These are phyloP conservation scores for Stenoptilia bipunctidactyla DNA, from an alignment of 2,888 invertebrate genomes.

Conservation along the genomic window DNA sequence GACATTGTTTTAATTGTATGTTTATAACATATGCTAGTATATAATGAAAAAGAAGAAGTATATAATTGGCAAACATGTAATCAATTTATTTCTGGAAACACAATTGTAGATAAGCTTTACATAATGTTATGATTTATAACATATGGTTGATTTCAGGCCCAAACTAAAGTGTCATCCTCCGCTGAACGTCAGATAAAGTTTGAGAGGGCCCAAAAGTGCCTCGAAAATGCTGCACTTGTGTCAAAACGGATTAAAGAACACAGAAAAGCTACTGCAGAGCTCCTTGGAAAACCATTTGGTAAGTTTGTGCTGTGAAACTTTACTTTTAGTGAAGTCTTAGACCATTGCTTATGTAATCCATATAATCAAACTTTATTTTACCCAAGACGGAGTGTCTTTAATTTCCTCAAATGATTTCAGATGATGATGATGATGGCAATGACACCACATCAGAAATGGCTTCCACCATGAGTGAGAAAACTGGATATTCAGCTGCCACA, in stretches of 20 bases:
- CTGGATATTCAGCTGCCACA: constrained; percentile 53
- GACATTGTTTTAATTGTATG: not conserved
- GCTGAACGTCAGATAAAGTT: constrained; percentile 58
- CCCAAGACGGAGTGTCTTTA: too few relatives aligned
- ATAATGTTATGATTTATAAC: too few relatives aligned
- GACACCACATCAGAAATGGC: constrained; percentile 56
- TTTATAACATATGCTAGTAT: too few relatives aligned
- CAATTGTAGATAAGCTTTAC: too few relatives aligned
- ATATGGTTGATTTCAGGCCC: constrained; percentile 22
- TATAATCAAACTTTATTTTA: constrained; percentile 12
- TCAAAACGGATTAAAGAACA: constrained; percentile 63
- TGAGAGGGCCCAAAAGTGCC: constrained; percentile 58
- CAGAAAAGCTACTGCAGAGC: constrained; percentile 58
- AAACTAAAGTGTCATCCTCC: constrained; percentile 34
- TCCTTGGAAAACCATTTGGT: constrained; percentile 59
- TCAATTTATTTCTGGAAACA: too few relatives aligned
- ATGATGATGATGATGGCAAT: constrained; percentile 51
- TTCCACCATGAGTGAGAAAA: constrained; percentile 56
- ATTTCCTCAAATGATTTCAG: too few relatives aligned
- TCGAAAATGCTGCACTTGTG: constrained; percentile 64
- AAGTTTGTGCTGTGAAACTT: constrained; percentile 12
- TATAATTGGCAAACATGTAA: too few relatives aligned
- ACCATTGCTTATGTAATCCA: too few relatives aligned
- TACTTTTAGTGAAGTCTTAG: too few relatives aligned
- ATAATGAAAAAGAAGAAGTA: too few relatives aligned